Conservation (phyloP, 2,888 invertebrate genomes). For the Leptodirus hochenwartii region DNA sequence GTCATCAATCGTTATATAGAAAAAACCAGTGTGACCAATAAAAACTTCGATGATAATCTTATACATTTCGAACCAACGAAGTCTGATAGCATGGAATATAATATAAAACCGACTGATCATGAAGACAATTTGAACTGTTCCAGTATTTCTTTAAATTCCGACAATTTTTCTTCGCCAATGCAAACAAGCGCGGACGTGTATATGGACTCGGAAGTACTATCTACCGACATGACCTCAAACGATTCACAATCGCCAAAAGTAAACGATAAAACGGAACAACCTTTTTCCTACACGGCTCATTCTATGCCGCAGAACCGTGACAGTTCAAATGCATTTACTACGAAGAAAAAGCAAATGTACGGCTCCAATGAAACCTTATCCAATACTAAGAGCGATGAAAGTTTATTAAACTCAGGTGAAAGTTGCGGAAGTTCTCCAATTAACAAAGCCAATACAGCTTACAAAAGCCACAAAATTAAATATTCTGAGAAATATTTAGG, state of each 20-base stretch:
- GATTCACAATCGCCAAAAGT: conserved; percentile 28
- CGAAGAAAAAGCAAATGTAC: conserved; percentile 16
- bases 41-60: no score
- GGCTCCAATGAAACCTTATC: conserved; percentile 25
- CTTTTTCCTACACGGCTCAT: conserved; percentile 9
- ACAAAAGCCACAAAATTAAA: conserved; percentile 24
- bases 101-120: conserved; percentile 10
- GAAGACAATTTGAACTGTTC: conserved; percentile 24
- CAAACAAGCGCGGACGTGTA: conserved; percentile 30
- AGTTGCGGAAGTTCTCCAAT: conserved; percentile 35
- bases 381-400: conserved; percentile 26
- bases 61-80: no score
- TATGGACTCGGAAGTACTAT: conserved; percentile 26
- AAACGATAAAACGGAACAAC: conserved; percentile 17
- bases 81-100: conserved; percentile 8
- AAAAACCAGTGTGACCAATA: no score
- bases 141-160: conserved; percentile 27
- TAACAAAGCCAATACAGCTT: conserved; percentile 29
- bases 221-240: conserved; percentile 25
- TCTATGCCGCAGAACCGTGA: conserved; percentile 12
- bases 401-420: conserved; percentile 24
- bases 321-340: no score
- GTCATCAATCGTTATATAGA: no score
- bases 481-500: conserved; percentile 30
- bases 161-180: conserved; percentile 30